Percentiles rank a stretch among this genome's conserved stretches.
Evolutionary conservation across 2,888 invertebrate species (phyloP).

Genomic region (Drosophila siamana): DNA sequence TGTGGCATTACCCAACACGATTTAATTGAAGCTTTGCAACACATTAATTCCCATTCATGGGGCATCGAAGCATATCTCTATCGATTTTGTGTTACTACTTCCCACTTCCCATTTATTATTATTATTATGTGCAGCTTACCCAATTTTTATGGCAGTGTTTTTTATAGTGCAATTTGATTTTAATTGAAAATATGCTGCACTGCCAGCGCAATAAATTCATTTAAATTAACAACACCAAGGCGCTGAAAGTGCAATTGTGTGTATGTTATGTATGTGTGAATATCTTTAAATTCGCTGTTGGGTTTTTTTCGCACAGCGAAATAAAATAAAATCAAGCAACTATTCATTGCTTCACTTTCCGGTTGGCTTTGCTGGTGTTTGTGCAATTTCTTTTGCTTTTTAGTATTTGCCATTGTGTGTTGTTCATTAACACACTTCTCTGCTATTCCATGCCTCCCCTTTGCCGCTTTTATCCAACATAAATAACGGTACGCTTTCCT

Average conservation of each 20-base stretch:
- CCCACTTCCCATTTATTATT: constrained; percentile 45
- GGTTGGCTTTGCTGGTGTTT: constrained; percentile 39
- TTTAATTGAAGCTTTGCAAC: constrained; percentile 9
- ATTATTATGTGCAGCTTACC: constrained; percentile 30
- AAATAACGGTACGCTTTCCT: constrained; percentile 73
- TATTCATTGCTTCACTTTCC: constrained; percentile 41
- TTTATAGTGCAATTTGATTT: constrained; percentile 29
- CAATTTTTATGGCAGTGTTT: constrained; percentile 36
- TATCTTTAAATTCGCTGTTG: neutral
- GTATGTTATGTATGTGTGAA: neutral
- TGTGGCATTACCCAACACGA: constrained; percentile 7
- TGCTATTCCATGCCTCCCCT: constrained; percentile 25
- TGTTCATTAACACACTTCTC: constrained; percentile 76
- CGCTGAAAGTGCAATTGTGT: constrained; percentile 7
- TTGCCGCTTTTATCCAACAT: constrained; percentile 37
- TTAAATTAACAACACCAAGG: constrained; percentile 20
- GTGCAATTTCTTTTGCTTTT: constrained; percentile 42
- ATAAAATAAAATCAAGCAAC: constrained; percentile 45
- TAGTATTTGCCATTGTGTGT: constrained; percentile 27
- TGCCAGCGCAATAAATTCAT: constrained; percentile 44
- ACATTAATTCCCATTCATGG: constrained; percentile 17
- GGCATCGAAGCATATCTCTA: constrained; percentile 33
- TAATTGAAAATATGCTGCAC: constrained; percentile 49
- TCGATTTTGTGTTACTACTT: constrained; percentile 36
- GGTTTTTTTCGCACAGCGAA: constrained; percentile 13